Evolutionary conservation across 1,140 invertebrate genomes (phyloP), one percentile per base, ranked within the genome.

Genomic region (Arctopsyche grandis): DNA sequence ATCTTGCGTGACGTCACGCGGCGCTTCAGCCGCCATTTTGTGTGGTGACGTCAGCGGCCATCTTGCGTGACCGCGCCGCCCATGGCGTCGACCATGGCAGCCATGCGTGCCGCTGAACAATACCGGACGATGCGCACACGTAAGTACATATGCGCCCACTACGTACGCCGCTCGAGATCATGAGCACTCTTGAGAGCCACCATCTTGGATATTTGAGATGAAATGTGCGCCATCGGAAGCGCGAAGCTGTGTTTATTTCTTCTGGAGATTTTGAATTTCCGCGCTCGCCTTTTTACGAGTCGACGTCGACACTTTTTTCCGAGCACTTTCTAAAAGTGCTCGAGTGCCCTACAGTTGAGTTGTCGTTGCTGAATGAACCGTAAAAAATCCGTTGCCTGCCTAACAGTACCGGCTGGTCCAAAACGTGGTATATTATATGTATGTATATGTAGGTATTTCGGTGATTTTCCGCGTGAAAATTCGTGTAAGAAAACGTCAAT

Each of bases 1-100:
- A 76, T 76, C 19, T 76, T 76, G 56, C 19, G 56, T 76, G 74
- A 76, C 74, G 74, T 76, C 74, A 76, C 74, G 29, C 12, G 56
- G 43, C 74, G 58, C 14, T 26, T 26, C 63, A 3, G 75, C 76
- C 75, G 75, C 75, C 76, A 77, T 77, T 77, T 77, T 70, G 63
- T 70, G 63, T n/a, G 76, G 43, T 77, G 76, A 77, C 76, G 76
- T 70, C 76, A 70, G 63, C 66, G 56, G 76, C 66, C 63, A 77
- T 70, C 63, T 77, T 70, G 66, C 76, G 76, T 70, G 76, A 70
- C 76, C 56, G 48, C 1, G 38, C 43, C 74, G 74, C 22, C 43
- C 46, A 26, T 48, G 43, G 19, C 63, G 63, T 12, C 56, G 56
- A 46, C 60, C 75, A 76, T 69, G 75, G 24, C 63, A 22, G 76